Percentiles rank a stretch among this genome's conserved stretches.
These are phyloP conservation scores for Steatornis caripensis DNA, from an alignment of 2,113 vertebrate genomes.

Conservation along the genomic window DNA sequence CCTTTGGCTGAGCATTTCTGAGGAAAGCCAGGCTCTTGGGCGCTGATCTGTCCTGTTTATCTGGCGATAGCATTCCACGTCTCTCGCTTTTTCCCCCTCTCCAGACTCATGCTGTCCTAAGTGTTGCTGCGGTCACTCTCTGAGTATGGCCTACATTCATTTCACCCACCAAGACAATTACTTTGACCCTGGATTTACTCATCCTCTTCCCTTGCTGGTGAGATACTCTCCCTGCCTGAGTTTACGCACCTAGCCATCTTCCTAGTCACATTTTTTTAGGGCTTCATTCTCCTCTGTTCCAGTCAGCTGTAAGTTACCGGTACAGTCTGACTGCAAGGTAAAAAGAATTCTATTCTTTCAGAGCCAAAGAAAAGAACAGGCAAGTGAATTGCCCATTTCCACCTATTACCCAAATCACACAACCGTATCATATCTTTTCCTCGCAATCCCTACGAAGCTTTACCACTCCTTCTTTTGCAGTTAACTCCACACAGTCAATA, in stretches of 20 bases:
- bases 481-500: background rate
- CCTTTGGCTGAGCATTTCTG: background rate
- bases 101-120: background rate
- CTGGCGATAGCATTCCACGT: accelerated
- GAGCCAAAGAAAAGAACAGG: background rate
- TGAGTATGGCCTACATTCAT: background rate
- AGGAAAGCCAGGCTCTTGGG: background rate
- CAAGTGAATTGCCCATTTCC: background rate
- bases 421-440: background rate
- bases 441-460: background rate
- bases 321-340: background rate
- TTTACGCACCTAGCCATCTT: background rate
- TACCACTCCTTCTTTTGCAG: background rate
- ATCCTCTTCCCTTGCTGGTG: background rate
- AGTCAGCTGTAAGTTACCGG: background rate
- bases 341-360: background rate
- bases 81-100: background rate
- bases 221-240: background rate
- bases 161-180: background rate
- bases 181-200: background rate
- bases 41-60: background rate
- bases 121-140: background rate
- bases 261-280: background rate
- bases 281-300: background rate
- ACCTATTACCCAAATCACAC: background rate